phyloP scores from a whole-genome alignment of 2,113 vertebrate genomes.

The Entosphenus tridentatus region DNA sequence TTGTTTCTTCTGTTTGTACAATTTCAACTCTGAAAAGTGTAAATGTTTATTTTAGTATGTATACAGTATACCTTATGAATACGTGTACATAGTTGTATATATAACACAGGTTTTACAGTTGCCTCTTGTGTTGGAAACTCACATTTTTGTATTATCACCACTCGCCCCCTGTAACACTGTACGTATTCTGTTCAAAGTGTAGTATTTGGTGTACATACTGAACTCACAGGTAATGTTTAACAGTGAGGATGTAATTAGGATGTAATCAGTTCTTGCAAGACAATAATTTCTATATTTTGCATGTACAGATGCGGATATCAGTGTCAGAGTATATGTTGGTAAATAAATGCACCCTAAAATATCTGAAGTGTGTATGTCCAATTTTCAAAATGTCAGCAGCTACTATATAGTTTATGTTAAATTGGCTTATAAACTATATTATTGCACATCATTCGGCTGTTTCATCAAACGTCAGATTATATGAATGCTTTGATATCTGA shows the following conservation, averaged over 20 bases:
- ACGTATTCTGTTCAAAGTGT: conserved; percentile 6
- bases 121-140: background rate
- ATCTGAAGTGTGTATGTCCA: no score
- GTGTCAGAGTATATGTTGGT: conserved; percentile 7
- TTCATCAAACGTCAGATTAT: no score
- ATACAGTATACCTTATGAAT: background rate
- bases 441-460: no score
- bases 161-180: conserved; percentile 3
- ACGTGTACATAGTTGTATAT: conserved; percentile 2
- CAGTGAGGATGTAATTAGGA: conserved; percentile 4
- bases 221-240: conserved; percentile 4
- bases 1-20: conserved; percentile 5
- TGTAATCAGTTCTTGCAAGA: conserved; percentile 6
- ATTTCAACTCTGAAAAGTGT: background rate
- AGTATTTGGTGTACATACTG: conserved; percentile 1
- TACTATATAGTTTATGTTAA: no score
- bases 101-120: background rate
- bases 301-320: conserved; percentile 6
- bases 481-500: no score
- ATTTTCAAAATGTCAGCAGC: no score
- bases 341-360: conserved; percentile 5
- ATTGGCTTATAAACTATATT: no score
- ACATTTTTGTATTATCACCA: background rate
- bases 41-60: conserved; percentile 5
- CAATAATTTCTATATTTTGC: conserved; percentile 6